These are phyloP conservation scores for Acanthornis magna DNA, from an alignment of 2,797 vertebrate genomes.

Conservation along the genomic window DNA sequence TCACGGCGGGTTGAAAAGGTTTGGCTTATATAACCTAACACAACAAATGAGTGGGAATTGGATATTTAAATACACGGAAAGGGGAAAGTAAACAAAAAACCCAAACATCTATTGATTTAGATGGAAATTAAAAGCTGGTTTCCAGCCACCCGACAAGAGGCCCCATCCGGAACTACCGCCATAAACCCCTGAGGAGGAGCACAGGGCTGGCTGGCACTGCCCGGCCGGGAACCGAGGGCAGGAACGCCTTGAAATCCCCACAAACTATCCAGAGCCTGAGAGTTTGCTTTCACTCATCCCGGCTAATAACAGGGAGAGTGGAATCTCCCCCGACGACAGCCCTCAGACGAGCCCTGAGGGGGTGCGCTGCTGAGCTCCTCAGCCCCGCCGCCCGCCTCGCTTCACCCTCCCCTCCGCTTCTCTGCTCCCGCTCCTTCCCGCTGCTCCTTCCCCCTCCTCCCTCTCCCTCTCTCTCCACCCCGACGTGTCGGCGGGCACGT, in stretches of 20 bases:
- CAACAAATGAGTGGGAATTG: neutral
- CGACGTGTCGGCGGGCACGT: conserved; percentile 54
- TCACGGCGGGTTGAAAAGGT: too few species aligned
- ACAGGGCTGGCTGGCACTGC: neutral
- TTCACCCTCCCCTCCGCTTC: accelerated
- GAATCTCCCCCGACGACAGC: neutral
- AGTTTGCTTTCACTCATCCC: neutral
- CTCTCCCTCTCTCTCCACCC: neutral
- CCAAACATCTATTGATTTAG: neutral
- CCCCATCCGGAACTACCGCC: neutral
- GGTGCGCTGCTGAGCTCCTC: neutral
- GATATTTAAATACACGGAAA: neutral
- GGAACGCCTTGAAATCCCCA: neutral
- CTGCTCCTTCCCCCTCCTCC: neutral
- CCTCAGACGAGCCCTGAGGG: neutral
- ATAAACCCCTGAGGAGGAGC: neutral
- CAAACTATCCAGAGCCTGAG: neutral
- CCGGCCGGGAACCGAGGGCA: neutral
- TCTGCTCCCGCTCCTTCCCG: neutral
- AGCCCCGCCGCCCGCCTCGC: neutral
- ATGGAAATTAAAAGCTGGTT: neutral
- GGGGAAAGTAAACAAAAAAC: neutral
- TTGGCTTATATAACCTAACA: neutral
- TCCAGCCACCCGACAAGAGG: neutral
- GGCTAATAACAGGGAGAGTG: too few species aligned